These are phyloP conservation scores for Mamestra brassicae DNA, from an alignment of 2,888 invertebrate genomes.

Conservation along the genomic window DNA sequence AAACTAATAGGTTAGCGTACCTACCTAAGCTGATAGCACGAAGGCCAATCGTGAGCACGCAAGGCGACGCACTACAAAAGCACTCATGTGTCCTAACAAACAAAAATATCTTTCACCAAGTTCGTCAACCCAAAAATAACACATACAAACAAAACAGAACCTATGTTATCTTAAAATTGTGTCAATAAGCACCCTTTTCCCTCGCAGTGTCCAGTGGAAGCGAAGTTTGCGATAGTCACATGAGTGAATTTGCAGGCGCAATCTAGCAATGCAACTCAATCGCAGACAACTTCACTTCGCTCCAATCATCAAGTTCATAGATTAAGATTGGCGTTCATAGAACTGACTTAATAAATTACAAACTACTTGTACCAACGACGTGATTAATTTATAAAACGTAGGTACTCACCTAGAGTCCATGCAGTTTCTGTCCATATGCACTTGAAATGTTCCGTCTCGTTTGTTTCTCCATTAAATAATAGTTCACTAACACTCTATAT, in stretches of 20 bases:
- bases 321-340: slow-evolving; percentile 87
- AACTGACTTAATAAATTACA: slow-evolving; percentile 71
- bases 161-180: slow-evolving; percentile 60
- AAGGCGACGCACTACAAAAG: slow-evolving; percentile 74
- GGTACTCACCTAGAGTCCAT: slow-evolving; percentile 80
- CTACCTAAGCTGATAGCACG: slow-evolving; percentile 73
- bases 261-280: slow-evolving; percentile 83
- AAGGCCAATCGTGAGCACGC: slow-evolving; percentile 77
- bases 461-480: slow-evolving; percentile 68
- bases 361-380: slow-evolving; percentile 46
- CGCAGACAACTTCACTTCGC: slow-evolving; percentile 79
- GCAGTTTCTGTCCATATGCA: slow-evolving; percentile 84
- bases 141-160: slow-evolving; percentile 71
- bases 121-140: slow-evolving; percentile 83
- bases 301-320: slow-evolving; percentile 90
- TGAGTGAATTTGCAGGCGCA: slow-evolving; percentile 81
- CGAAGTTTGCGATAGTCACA: slow-evolving; percentile 76
- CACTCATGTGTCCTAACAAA: slow-evolving; percentile 72
- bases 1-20: slow-evolving; percentile 67
- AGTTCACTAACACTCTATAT: slow-evolving; percentile 82
- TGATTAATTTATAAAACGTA: slow-evolving; percentile 49
- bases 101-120: slow-evolving; percentile 80
- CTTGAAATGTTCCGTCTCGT: slow-evolving; percentile 69
- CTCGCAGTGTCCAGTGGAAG: slow-evolving; percentile 60
- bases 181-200: slow-evolving; percentile 70